Evolutionary conservation across 2,113 vertebrate genomes (phyloP).

Genomic region (Chascanopsetta lugubris): DNA sequence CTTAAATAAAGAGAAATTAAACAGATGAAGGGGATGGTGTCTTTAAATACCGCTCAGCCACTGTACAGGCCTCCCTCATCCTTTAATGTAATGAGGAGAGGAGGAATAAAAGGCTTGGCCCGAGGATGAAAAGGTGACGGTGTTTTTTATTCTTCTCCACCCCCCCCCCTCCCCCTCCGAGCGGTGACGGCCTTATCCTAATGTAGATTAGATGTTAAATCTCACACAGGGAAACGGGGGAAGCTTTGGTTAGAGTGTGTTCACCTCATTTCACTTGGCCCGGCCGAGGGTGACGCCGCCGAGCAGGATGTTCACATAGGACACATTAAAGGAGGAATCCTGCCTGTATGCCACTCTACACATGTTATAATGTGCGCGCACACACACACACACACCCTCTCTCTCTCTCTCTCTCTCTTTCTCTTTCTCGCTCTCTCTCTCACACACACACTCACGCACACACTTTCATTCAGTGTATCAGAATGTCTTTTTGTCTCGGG

Average conservation of each 20-base stretch:
- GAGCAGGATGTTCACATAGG: conserved; percentile 7
- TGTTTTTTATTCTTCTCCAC: conserved; percentile 52
- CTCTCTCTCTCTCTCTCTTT: too few relatives aligned
- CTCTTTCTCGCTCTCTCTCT: too few relatives aligned
- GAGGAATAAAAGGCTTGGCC: conserved; percentile 69
- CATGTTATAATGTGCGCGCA: neutral
- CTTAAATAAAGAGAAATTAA: conserved; percentile 79
- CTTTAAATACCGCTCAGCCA: conserved; percentile 77
- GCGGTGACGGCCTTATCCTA: conserved; percentile 75
- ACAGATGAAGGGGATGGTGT: conserved; percentile 73
- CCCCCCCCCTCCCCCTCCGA: conserved; percentile 52
- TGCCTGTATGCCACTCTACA: neutral
- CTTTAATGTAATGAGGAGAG: conserved; percentile 81
- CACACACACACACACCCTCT: neutral
- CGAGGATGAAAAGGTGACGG: conserved; percentile 77
- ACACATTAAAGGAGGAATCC: neutral
- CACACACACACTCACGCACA: neutral
- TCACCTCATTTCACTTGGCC: conserved; percentile 68
- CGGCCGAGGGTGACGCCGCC: conserved; percentile 33
- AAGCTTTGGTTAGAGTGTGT: conserved; percentile 60
- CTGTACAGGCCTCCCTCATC: conserved; percentile 68
- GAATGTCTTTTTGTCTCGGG: conserved; percentile 28
- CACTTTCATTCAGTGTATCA: conserved; percentile 31
- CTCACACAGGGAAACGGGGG: conserved; percentile 67
- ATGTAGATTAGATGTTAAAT: conserved; percentile 80